Evolutionary conservation across 2,797 vertebrate species (phyloP).

Genomic region (Gila robusta): DNA sequence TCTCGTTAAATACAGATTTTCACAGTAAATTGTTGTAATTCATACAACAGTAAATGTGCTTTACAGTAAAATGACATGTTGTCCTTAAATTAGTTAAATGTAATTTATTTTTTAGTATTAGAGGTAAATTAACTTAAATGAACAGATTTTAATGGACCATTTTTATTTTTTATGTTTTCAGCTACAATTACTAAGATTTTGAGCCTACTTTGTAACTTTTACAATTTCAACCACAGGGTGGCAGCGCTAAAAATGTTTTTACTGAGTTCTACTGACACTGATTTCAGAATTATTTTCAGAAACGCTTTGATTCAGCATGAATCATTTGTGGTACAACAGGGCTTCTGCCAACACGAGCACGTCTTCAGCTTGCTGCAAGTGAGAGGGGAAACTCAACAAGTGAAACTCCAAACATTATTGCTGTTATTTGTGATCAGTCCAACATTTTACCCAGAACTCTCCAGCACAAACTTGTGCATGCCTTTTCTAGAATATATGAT

Average conservation of each 20-base stretch:
- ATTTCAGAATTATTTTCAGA: neutral
- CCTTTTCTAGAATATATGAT: neutral
- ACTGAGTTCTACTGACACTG: neutral
- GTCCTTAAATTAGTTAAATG: too few species aligned
- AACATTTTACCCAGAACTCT: neutral
- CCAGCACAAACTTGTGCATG: conserved; percentile 9
- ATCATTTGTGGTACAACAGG: neutral
- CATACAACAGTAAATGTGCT: neutral
- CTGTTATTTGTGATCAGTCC: conserved; percentile 3
- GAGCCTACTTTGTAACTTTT: neutral
- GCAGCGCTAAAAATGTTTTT: neutral
- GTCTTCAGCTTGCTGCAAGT: conserved; percentile 2
- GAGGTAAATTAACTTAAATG: neutral
- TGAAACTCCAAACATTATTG: neutral
- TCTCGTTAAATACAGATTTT: neutral
- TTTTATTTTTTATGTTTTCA: neutral
- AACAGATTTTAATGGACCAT: neutral
- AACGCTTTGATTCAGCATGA: neutral
- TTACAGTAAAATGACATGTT: neutral
- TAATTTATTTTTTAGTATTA: neutral
- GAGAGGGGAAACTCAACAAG: neutral
- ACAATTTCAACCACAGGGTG: neutral
- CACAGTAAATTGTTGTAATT: neutral
- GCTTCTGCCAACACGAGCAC: neutral
- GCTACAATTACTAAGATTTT: neutral